phyloP scores from a whole-genome alignment of 2,888 invertebrate species.

The Margaritifera margaritifera region DNA sequence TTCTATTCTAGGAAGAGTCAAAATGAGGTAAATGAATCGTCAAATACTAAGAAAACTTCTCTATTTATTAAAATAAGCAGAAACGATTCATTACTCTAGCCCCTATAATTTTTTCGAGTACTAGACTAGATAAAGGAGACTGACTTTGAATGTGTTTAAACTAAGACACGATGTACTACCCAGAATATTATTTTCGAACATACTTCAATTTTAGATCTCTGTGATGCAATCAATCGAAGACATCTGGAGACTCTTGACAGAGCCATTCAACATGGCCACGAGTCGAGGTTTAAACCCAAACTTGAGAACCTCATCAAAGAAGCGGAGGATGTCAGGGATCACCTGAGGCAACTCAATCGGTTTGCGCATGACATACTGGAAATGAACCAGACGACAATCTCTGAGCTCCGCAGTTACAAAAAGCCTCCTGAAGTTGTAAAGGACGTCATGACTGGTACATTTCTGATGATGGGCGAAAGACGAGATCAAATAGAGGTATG shows the following conservation, averaged over 20 bases:
- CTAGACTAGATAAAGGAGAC: too few species aligned
- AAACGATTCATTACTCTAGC: too few species aligned
- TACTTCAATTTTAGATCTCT: constrained; percentile 26
- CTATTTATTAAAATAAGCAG: too few species aligned
- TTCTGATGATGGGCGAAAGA: constrained; percentile 41
- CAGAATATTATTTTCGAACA: background rate
- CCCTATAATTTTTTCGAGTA: too few species aligned
- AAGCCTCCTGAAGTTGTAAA: constrained; percentile 29
- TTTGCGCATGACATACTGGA: constrained; percentile 45
- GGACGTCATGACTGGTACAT: constrained; percentile 46
- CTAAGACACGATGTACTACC: too few species aligned
- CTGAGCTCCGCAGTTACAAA: constrained; percentile 47
- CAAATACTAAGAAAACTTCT: too few species aligned
- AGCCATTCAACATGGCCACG: constrained; percentile 31
- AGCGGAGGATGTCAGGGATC: constrained; percentile 43
- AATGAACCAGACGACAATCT: constrained; percentile 48
- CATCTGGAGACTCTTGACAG: constrained; percentile 37
- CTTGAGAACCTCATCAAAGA: constrained; percentile 36
- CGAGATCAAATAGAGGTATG: constrained; percentile 29
- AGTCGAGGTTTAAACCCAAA: constrained; percentile 30
- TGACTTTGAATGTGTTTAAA: too few species aligned
- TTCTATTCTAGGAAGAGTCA: too few species aligned
- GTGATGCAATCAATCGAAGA: constrained; percentile 40
- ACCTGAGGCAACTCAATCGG: constrained; percentile 37
- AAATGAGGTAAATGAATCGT: too few species aligned